These are phyloP conservation scores for Diarsia rubi DNA, from an alignment of 2,888 invertebrate species.

Conservation along the genomic window DNA sequence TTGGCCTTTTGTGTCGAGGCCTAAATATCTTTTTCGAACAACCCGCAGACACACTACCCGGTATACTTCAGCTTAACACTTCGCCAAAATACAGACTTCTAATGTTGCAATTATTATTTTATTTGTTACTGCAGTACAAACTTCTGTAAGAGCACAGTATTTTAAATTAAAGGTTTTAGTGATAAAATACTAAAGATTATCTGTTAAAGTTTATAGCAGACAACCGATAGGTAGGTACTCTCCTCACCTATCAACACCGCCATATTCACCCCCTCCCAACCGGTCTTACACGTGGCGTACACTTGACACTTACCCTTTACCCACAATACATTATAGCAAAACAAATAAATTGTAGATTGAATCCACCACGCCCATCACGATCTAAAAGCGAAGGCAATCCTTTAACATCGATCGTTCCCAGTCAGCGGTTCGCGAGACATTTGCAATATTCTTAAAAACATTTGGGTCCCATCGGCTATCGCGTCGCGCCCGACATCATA, in stretches of 20 bases:
- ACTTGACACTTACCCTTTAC: conserved; percentile 56
- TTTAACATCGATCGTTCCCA: conserved; percentile 80
- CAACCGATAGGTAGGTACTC: not conserved
- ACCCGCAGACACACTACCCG: no score
- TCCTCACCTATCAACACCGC: not conserved
- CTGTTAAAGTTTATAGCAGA: not conserved
- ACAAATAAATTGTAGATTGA: conserved; percentile 73
- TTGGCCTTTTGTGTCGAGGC: no score
- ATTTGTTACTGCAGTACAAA: not conserved
- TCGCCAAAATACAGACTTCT: not conserved
- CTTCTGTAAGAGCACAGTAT: not conserved
- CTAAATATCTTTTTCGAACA: no score
- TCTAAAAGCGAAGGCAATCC: conserved; percentile 81
- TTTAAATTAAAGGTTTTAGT: not conserved
- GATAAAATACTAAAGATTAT: not conserved
- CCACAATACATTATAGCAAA: conserved; percentile 65
- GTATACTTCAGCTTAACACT: not conserved
- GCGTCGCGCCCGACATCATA: conserved; percentile 74
- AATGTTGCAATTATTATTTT: not conserved
- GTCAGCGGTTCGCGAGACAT: conserved; percentile 82
- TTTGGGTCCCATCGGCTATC: conserved; percentile 75
- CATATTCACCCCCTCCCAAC: conserved; percentile 19
- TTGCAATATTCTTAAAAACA: conserved; percentile 87
- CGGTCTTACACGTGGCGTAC: conserved; percentile 41
- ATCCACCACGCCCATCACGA: conserved; percentile 71